These are phyloP conservation scores for Hydractinia echinata DNA, from an alignment of 30 jellyfish, hydroid and myxozoan genomes.

Conservation along the genomic window DNA sequence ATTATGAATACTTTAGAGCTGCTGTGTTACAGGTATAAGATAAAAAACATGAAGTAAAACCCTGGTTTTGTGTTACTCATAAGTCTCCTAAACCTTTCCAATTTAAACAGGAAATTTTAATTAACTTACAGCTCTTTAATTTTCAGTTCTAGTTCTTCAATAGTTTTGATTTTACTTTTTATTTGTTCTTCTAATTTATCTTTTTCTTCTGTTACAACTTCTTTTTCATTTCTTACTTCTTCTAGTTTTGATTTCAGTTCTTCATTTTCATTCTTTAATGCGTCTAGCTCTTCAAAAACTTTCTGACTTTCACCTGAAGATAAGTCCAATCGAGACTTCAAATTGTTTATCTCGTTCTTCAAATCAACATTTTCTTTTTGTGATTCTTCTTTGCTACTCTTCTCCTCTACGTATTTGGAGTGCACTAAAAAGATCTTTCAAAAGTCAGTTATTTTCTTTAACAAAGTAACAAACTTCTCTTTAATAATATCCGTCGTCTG, in stretches of 20 bases:
- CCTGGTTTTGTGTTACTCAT: no score
- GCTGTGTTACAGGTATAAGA: no score
- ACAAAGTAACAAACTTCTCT: not conserved
- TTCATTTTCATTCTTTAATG: constrained; percentile 46
- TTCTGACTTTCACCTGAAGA: constrained; percentile 43
- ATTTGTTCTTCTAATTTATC: constrained; percentile 26
- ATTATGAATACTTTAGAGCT: no score
- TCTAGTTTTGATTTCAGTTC: constrained; percentile 13
- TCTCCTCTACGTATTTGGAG: constrained; percentile 23
- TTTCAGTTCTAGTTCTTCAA: constrained; percentile 39
- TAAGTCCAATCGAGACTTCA: constrained; percentile 34
- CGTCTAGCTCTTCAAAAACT: constrained; percentile 34
- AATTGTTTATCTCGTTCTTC: constrained; percentile 37
- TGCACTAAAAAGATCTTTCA: constrained; percentile 17
- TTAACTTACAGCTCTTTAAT: constrained; percentile 56
- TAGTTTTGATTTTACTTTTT: constrained; percentile 16
- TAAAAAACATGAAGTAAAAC: no score
- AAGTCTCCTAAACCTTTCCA: no score
- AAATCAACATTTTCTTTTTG: constrained; percentile 34
- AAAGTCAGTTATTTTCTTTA: not conserved
- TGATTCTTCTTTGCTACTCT: constrained; percentile 17
- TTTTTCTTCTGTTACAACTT: constrained; percentile 29
- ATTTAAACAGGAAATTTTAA: no score
- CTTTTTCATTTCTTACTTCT: constrained; percentile 40
- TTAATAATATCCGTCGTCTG: no score